Evolutionary conservation across 2,888 invertebrate genomes (phyloP).

Genomic region (Lamellibrachia satsuma): DNA sequence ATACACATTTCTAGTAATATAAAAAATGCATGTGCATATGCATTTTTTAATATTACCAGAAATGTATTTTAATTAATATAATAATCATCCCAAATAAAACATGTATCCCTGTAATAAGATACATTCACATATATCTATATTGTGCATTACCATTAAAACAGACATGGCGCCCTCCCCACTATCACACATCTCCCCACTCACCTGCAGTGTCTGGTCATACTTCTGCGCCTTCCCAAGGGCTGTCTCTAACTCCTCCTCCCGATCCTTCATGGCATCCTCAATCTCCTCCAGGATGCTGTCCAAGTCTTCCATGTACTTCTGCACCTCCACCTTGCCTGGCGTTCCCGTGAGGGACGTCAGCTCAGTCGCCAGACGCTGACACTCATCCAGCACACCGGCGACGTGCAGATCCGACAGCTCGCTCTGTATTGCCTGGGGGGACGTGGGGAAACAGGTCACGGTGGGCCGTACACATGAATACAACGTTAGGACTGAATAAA

Average conservation of each 20-base stretch:
- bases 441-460: background rate
- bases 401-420: conserved; percentile 50
- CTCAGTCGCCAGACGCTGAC: conserved; percentile 53
- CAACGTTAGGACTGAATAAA: background rate
- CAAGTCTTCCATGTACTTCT: conserved; percentile 62
- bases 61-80: no score
- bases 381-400: conserved; percentile 46
- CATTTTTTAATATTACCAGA: no score
- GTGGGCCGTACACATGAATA: background rate
- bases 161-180: background rate
- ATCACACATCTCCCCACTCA: conserved; percentile 33
- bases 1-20: no score
- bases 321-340: conserved; percentile 61
- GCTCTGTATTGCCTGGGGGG: conserved; percentile 57
- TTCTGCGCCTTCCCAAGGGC: conserved; percentile 59
- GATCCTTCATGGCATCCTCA: conserved; percentile 58
- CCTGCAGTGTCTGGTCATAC: conserved; percentile 59
- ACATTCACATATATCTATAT: background rate
- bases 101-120: no score
- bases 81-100: no score
- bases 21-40: no score
- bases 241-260: conserved; percentile 57
- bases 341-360: conserved; percentile 58
- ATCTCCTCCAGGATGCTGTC: conserved; percentile 60
- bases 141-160: background rate